These are phyloP conservation scores for Columba livia DNA, from an alignment of 2,113 vertebrate species.

Conservation along the genomic window DNA sequence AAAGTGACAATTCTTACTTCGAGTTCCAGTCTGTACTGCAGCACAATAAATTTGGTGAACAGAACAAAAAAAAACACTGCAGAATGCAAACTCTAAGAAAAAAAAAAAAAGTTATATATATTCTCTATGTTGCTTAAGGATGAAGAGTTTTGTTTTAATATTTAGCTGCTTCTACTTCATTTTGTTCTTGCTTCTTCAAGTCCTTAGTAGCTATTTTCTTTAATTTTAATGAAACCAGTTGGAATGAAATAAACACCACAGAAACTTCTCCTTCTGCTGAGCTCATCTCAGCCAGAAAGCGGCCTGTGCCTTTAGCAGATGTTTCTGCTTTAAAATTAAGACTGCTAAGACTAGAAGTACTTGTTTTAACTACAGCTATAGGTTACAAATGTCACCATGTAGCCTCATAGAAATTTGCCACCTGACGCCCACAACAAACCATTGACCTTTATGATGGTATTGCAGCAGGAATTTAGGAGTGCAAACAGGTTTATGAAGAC, in stretches of 20 bases:
- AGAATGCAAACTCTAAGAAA: background rate
- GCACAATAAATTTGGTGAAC: background rate
- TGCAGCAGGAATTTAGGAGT: background rate
- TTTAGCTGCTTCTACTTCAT: background rate
- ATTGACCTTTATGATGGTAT: accelerated
- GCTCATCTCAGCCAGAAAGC: background rate
- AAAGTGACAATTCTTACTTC: slow-evolving; percentile 53
- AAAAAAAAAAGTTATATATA: background rate
- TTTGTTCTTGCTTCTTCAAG: background rate
- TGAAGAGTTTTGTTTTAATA: background rate
- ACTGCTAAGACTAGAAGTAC: background rate
- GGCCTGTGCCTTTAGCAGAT: background rate
- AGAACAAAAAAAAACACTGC: background rate
- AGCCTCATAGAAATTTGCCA: accelerated
- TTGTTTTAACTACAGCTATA: background rate
- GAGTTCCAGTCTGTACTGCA: background rate
- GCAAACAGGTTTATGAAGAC: accelerated
- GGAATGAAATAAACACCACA: background rate
- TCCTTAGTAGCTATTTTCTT: background rate
- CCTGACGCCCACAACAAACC: background rate
- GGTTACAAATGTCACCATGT: background rate
- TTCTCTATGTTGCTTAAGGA: background rate
- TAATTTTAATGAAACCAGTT: background rate
- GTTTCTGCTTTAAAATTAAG: background rate
- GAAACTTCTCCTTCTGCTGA: background rate